Percentiles rank a stretch among this genome's conserved stretches.
phyloP scores from a whole-genome alignment of 1,140 invertebrate genomes.

The Lordiphosa stackelbergi region DNA sequence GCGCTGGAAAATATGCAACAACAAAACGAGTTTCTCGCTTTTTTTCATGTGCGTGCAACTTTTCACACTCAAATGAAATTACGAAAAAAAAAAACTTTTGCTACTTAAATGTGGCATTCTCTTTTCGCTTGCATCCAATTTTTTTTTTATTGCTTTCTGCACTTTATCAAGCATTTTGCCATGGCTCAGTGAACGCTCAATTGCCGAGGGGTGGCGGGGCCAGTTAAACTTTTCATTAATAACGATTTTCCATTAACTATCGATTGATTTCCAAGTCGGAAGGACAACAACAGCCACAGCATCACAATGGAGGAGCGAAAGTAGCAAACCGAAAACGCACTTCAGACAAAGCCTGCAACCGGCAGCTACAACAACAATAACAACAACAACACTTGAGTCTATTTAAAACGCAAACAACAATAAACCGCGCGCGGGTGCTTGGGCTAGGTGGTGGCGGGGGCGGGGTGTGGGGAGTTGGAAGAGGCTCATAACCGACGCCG shows the following conservation, averaged over 20 bases:
- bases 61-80: conserved; percentile 74
- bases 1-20: conserved; percentile 68
- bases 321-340: conserved; percentile 64
- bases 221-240: conserved; percentile 76
- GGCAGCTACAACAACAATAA: conserved; percentile 44
- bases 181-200: conserved; percentile 66
- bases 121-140: conserved; percentile 27
- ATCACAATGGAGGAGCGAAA: conserved; percentile 43
- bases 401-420: conserved; percentile 74
- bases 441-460: conserved; percentile 5
- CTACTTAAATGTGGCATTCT: conserved; percentile 70
- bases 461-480: not conserved
- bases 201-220: conserved; percentile 27
- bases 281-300: conserved; percentile 28
- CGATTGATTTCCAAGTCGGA: conserved; percentile 74
- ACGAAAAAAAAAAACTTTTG: conserved; percentile 52
- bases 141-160: conserved; percentile 59
- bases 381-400: conserved; percentile 64
- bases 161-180: conserved; percentile 72
- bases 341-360: conserved; percentile 69
- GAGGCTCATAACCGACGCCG: conserved; percentile 61
- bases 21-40: conserved; percentile 30
- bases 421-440: conserved; percentile 39
- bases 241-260: conserved; percentile 78
- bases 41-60: conserved; percentile 63